Evolutionary conservation across 2,113 vertebrate species (phyloP), one percentile per base, ranked within the genome.

Genomic region (Xyrauchen texanus): DNA sequence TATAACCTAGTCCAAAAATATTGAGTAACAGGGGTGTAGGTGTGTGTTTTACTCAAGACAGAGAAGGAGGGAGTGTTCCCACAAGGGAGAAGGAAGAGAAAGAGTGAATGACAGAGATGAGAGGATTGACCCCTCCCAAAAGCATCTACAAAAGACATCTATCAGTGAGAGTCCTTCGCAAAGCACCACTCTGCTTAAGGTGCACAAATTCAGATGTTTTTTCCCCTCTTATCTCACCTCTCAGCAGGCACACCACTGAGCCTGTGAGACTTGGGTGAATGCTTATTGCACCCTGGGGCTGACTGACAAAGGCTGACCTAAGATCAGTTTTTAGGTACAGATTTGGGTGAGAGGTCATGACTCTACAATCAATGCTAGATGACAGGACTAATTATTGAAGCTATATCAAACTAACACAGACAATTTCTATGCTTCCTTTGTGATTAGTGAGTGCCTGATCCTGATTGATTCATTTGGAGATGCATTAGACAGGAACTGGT

Each of bases 121-220:
- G 57, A 70, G 46, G 72, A 42, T 34, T 51, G 7, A 63, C 72
- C 46, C 9, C 57, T 52, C 46, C 11, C 10, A 12, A 63, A 4
- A 63, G 15, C 46, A 75, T 75, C 58, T 75, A 75, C 60, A 42
- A 75, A 63, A 75, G 72, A 21, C 57, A 75, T 75, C 46, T 46
- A 61, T 73, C 70, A 75, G 47, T 63, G 46, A 16, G 63, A 47
- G 60, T 34, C 21, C 45, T 21, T 61, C 57, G 8, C n/a, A 74
- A 75, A 75, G 46, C 72, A 52, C 44, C 58, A 7, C 21, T 34
- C 21, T 34, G 21, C 21, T 34, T 34, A 34, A 1, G 3, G 21
- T 3, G 21, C 71, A 74, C 71, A 63, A 63, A 62, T 51, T 51
- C 46, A 21, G 7, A 6, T 11, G 46, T 63, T 47, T 63, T 58